Evolutionary conservation across 1,140 invertebrate genomes (phyloP).

Genomic region (Planococcus citri): DNA sequence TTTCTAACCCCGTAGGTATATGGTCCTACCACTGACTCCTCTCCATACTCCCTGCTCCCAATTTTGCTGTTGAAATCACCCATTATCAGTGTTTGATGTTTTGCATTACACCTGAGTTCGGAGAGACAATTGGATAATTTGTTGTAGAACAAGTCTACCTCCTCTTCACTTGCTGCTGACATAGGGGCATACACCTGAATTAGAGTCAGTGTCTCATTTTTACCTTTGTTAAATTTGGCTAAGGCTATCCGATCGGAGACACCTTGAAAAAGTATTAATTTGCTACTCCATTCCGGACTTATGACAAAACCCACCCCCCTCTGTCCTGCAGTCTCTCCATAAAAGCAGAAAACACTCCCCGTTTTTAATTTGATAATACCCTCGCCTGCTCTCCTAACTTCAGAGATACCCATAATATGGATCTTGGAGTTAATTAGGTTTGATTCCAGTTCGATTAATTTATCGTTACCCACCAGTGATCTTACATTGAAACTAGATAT

Average conservation of each 20-base stretch:
- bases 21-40: background rate
- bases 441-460: background rate
- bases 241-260: background rate
- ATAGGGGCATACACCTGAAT: background rate
- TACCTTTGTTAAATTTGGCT: background rate
- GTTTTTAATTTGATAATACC: background rate
- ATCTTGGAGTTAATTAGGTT: background rate
- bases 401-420: background rate
- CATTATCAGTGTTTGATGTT: background rate
- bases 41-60: background rate
- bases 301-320: background rate
- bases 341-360: background rate
- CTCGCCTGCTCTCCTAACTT: background rate
- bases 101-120: background rate
- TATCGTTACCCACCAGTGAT: background rate
- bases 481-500: background rate
- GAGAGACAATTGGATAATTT: background rate
- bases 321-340: background rate
- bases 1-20: background rate
- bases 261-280: background rate
- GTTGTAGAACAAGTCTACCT: background rate
- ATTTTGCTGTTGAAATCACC: conserved; percentile 20
- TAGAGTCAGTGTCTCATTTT: background rate
- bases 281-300: background rate
- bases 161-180: background rate